phyloP scores from a whole-genome alignment of 1,140 invertebrate species.

The Drosophila sturtevanti region DNA sequence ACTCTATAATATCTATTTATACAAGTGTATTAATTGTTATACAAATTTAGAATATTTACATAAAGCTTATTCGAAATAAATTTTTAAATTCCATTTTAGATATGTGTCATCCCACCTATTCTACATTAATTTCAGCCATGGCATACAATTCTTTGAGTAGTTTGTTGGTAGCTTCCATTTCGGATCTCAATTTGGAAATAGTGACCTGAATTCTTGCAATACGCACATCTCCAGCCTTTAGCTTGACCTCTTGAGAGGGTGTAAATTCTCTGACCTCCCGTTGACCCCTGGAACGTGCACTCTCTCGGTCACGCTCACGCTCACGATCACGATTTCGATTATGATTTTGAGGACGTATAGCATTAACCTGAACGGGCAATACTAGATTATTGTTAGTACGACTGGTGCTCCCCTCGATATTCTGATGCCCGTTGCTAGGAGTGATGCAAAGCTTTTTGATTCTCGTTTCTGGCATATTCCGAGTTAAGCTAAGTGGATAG shows the following conservation, averaged over 20 bases:
- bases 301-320: no score
- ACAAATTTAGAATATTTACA: not conserved
- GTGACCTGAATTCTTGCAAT: slow-evolving; percentile 53
- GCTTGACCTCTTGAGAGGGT: slow-evolving; percentile 44
- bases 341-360: not conserved
- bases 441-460: slow-evolving; percentile 21
- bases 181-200: slow-evolving; percentile 41
- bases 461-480: slow-evolving; percentile 45
- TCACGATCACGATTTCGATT: not conserved
- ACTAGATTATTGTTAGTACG: slow-evolving; percentile 23
- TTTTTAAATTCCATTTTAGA: not conserved
- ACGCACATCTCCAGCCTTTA: slow-evolving; percentile 57
- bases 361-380: not conserved
- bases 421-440: slow-evolving; percentile 29
- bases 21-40: no score
- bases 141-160: slow-evolving; percentile 37
- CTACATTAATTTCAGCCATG: slow-evolving; percentile 16
- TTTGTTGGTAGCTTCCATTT: slow-evolving; percentile 53
- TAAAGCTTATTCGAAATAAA: not conserved
- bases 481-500: slow-evolving; percentile 2
- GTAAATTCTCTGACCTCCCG: slow-evolving; percentile 43
- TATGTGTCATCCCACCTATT: no score
- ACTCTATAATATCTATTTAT: no score
- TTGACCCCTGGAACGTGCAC: slow-evolving; percentile 13
- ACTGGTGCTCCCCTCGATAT: slow-evolving; percentile 5